Evolutionary conservation across 2,113 vertebrate genomes (phyloP).

Genomic region (Aegotheles bennettii): DNA sequence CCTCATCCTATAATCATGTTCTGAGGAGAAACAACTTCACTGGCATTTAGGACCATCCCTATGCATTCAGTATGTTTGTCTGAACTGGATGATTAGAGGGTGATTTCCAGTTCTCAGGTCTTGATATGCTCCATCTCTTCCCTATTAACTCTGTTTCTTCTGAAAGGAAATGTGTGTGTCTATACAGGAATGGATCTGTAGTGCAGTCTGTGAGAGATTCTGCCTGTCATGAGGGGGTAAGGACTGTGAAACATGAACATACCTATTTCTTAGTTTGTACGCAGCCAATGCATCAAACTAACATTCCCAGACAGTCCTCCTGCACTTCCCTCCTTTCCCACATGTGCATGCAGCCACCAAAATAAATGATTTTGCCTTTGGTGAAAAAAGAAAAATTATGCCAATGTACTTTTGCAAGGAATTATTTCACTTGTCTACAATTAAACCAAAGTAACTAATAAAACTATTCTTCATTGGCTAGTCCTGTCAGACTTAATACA

Average conservation of each 20-base stretch:
- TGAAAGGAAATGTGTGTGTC: neutral
- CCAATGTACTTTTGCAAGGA: neutral
- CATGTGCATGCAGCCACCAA: neutral
- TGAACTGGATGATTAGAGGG: neutral
- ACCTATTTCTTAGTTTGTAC: neutral
- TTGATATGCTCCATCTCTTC: neutral
- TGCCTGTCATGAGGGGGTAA: neutral
- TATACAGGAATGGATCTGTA: neutral
- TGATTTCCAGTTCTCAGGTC: neutral
- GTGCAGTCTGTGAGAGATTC: neutral
- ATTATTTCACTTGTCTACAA: neutral
- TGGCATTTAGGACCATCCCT: neutral
- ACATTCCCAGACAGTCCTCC: neutral
- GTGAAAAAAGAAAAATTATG: neutral
- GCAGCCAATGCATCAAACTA: neutral
- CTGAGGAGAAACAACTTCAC: neutral
- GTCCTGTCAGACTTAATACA: neutral
- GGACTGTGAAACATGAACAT: neutral
- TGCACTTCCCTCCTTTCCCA: neutral
- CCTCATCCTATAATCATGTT: neutral
- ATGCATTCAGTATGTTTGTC: neutral
- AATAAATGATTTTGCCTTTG: neutral
- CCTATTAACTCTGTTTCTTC: neutral
- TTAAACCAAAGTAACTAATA: constrained; percentile 3
- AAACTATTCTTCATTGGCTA: neutral